Conservation (phyloP, 2,888 invertebrate species). For the Brassicogethes aeneus region DNA sequence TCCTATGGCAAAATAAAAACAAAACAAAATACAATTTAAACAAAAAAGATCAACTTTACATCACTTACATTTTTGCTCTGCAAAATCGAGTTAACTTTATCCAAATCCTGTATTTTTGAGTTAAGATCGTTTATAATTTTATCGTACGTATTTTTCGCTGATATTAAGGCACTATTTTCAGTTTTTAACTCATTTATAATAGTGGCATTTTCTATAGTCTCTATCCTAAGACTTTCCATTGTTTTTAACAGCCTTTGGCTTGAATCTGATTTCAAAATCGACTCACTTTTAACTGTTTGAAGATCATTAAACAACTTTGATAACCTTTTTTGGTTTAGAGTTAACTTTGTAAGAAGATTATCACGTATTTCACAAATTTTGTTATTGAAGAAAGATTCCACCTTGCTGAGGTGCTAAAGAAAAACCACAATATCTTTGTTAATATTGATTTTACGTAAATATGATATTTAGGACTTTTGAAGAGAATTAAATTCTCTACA, state of each 20-base stretch:
- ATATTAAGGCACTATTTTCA: conserved; percentile 26
- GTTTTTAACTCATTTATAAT: conserved; percentile 26
- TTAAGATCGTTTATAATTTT: conserved; percentile 22
- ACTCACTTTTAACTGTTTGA: conserved; percentile 25
- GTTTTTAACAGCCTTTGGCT: conserved; percentile 24
- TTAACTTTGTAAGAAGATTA: too few species aligned
- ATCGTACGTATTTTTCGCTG: conserved; percentile 22
- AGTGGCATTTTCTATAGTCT: conserved; percentile 25
- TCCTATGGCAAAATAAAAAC: conserved; percentile 27
- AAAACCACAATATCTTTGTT: too few species aligned
- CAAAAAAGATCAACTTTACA: too few species aligned
- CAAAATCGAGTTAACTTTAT: conserved; percentile 20
- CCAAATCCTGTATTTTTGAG: conserved; percentile 17
- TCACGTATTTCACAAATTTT: too few species aligned
- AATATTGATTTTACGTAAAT: too few species aligned
- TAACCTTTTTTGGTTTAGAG: conserved; percentile 13
- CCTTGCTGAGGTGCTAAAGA: too few species aligned
- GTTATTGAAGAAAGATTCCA: too few species aligned
- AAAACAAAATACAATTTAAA: conserved; percentile 5
- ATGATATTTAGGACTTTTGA: too few species aligned
- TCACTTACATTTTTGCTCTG: conserved; percentile 27
- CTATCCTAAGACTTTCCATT: conserved; percentile 30
- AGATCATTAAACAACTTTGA: conserved; percentile 25
- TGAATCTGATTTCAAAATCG: conserved; percentile 24
- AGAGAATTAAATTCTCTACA: too few species aligned